phyloP scores from a whole-genome alignment of 2,888 invertebrate genomes.

The Argyresthia albistria region DNA sequence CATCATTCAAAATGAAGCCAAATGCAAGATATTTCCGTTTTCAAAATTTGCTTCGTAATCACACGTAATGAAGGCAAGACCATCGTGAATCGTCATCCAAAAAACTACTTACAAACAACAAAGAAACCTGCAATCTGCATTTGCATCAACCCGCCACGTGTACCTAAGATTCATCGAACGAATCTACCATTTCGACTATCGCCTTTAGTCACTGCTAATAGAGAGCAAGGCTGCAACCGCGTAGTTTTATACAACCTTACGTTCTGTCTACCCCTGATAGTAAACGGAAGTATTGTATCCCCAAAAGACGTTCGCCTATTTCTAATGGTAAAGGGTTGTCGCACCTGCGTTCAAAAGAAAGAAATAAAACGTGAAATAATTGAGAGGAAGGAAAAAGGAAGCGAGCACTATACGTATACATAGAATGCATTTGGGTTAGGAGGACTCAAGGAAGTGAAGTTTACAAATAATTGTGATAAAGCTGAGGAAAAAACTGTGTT shows the following conservation, averaged over 20 bases:
- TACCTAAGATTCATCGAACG: background rate
- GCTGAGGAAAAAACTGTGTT: no score
- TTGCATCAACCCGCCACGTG: conserved; percentile 33
- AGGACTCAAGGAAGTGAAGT: background rate
- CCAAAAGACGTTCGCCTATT: background rate
- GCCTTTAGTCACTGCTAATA: background rate
- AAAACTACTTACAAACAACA: no score
- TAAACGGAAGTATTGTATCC: conserved; percentile 33
- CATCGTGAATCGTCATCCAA: no score
- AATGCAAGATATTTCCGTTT: no score
- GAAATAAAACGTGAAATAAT: conserved; percentile 20
- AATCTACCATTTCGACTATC: background rate
- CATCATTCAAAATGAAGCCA: no score
- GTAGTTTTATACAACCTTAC: no score
- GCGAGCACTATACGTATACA: no score
- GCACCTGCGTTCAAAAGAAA: conserved; percentile 46
- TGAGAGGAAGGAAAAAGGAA: conserved; percentile 22
- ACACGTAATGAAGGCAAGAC: no score
- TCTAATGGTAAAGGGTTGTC: conserved; percentile 42
- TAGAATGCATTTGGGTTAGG: conserved; percentile 3
- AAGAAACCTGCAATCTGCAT: conserved; percentile 18
- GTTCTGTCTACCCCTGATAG: no score
- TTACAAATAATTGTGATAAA: background rate
- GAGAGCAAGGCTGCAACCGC: conserved; percentile 9
- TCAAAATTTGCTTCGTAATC: no score